Percentiles rank a stretch among this genome's conserved stretches.
These are phyloP conservation scores for Gymnogyps californianus DNA, from an alignment of 2,113 vertebrate species.

Conservation along the genomic window DNA sequence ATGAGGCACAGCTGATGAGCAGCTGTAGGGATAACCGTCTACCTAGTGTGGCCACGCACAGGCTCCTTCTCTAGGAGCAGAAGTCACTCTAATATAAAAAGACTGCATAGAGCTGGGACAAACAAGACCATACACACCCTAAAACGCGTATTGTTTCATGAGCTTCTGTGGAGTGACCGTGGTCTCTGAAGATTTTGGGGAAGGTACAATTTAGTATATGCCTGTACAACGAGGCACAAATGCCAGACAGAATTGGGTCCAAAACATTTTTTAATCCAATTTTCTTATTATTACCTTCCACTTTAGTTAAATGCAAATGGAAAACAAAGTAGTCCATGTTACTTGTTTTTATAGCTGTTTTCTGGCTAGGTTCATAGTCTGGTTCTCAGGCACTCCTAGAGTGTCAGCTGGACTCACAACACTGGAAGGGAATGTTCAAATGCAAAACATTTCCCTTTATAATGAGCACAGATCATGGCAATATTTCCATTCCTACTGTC, in stretches of 20 bases:
- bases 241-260: neutral
- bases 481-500: neutral
- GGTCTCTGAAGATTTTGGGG: neutral
- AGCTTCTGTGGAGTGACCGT: neutral
- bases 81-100: neutral
- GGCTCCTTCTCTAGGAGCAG: neutral
- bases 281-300: conserved; percentile 3
- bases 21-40: neutral
- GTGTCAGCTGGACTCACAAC: neutral
- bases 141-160: neutral
- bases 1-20: neutral
- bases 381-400: neutral
- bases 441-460: conserved; percentile 6
- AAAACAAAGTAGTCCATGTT: neutral
- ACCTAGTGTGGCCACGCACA: neutral
- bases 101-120: neutral
- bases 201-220: neutral
- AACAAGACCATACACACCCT: neutral
- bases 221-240: neutral
- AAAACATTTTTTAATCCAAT: neutral
- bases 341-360: neutral
- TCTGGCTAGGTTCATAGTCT: neutral
- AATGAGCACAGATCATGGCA: neutral
- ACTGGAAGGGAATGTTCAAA: neutral
- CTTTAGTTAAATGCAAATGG: neutral